Percentiles rank a stretch among this genome's conserved stretches.
These are phyloP conservation scores for Willowsia nigromaculata DNA, from an alignment of 2,888 invertebrate species.

Conservation along the genomic window DNA sequence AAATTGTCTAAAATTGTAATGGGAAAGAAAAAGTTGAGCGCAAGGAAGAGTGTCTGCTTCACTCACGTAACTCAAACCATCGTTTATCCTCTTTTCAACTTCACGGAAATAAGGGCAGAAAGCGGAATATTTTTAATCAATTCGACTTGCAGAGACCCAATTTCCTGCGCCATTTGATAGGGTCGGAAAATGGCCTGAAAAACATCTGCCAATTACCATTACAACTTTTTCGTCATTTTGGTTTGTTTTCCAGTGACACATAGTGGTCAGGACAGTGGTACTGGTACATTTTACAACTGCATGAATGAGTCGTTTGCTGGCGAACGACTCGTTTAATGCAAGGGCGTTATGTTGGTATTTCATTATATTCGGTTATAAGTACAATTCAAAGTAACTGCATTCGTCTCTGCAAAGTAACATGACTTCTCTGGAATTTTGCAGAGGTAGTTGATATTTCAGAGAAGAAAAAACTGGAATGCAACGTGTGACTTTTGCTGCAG, in stretches of 20 bases:
- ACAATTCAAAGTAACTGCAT: neutral
- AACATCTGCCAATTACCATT: slow-evolving; percentile 34
- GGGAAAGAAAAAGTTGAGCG: neutral
- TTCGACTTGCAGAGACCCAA: neutral
- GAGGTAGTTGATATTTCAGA: neutral
- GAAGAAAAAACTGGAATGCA: neutral
- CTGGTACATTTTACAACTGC: slow-evolving; percentile 6
- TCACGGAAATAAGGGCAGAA: neutral
- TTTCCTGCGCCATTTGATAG: neutral
- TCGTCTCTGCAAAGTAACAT: neutral
- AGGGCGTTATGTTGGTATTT: slow-evolving; percentile 45
- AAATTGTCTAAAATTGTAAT: neutral
- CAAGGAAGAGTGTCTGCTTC: neutral
- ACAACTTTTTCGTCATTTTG: neutral
- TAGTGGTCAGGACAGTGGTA: neutral
- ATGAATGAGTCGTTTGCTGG: slow-evolving; percentile 65
- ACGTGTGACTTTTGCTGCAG: slow-evolving; percentile 32
- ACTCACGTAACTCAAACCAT: slow-evolving; percentile 11
- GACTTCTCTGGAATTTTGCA: too few species aligned
- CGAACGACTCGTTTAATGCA: slow-evolving; percentile 65
- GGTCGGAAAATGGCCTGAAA: slow-evolving; percentile 26
- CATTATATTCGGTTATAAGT: slow-evolving; percentile 18
- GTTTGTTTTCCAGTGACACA: neutral
- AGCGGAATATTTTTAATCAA: neutral
- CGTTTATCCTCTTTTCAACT: neutral